Base-by-base conservation (phyloP, 2,888 invertebrate genomes). In the Chironomus tentans region DNA sequence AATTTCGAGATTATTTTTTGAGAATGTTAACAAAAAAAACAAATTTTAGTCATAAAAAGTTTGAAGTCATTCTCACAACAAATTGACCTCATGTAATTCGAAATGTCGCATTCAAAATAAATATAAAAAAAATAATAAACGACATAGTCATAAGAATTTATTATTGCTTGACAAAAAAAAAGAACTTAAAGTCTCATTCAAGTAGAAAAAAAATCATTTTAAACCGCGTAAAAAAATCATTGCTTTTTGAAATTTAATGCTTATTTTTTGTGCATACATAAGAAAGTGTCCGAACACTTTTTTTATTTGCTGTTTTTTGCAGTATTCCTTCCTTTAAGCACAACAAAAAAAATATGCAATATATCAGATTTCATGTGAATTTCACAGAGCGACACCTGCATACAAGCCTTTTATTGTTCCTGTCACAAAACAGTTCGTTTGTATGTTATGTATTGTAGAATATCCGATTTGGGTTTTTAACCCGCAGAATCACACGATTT, bases 331-430 rank as follows among this genome's bases (percentile, higher is more conserved):
- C 15, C 5, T 56, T 56, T 56, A 15, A 56, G n/a, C n/a, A n/a
- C n/a, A n/a, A n/a, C n/a, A 56, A 56, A 56, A 56, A 15, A 5
- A 15, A 15, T 18, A 56, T 56, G 56, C 56, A 56, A 56, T 56
- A 62, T 72, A 72, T 72, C 72, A 62, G 21, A 72, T 72, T 72
- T 62, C 72, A 62, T 62, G 62, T 62, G 62, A 72, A 72, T 61
- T 62, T 72, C 61, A 21, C 72, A 61, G 62, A 72, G 71, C 28
- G 62, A 61, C 72, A 62, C 72, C 72, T 72, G 72, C 72, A 72
- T 70, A 21, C 18, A 46, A 56, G 56, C 18, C 4, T 15, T 56
- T 56, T 18, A 56, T 56, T 56, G n/a, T 56, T 38, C 38, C 38
- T 56, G 56, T 56, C 56, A 18, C 56, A 56, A 56, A 56, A 56